Evolutionary conservation across 2,888 invertebrate genomes (phyloP).

Genomic region (Cheilosia grossa): DNA sequence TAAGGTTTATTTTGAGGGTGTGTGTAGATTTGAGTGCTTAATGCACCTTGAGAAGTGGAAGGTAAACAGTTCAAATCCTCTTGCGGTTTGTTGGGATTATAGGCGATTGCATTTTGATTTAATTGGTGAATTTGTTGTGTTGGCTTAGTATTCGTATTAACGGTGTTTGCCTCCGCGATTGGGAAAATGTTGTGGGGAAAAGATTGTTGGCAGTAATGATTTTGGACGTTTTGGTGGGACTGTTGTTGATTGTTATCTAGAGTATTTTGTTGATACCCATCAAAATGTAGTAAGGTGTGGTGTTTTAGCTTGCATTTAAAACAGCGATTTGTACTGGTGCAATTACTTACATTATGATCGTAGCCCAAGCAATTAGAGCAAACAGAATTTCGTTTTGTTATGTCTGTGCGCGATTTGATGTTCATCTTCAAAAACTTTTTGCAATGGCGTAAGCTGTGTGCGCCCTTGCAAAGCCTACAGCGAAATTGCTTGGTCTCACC

Average conservation of each 20-base stretch:
- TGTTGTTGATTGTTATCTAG: neutral
- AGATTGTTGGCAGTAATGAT: neutral
- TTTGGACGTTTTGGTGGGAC: neutral
- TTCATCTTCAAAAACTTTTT: neutral
- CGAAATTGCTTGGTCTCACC: neutral
- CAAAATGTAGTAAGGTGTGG: neutral
- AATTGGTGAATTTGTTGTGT: neutral
- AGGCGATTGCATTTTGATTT: too few relatives aligned
- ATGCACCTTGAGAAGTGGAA: too few relatives aligned
- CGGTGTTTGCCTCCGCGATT: neutral
- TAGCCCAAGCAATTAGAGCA: neutral
- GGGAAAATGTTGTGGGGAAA: neutral
- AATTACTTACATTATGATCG: neutral
- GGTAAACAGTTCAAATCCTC: too few relatives aligned
- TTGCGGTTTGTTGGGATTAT: too few relatives aligned
- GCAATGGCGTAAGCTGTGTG: slow-evolving; percentile 13
- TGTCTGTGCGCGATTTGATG: too few relatives aligned
- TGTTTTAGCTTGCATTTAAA: neutral
- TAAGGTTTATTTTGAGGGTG: too few relatives aligned
- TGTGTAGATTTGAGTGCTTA: too few relatives aligned
- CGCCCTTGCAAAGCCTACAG: neutral
- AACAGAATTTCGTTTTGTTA: too few relatives aligned
- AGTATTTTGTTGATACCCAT: neutral
- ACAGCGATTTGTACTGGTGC: neutral
- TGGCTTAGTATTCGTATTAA: neutral